Conservation (phyloP, 92 coral and sea anemone species). For the Desmophyllum pertusum region DNA sequence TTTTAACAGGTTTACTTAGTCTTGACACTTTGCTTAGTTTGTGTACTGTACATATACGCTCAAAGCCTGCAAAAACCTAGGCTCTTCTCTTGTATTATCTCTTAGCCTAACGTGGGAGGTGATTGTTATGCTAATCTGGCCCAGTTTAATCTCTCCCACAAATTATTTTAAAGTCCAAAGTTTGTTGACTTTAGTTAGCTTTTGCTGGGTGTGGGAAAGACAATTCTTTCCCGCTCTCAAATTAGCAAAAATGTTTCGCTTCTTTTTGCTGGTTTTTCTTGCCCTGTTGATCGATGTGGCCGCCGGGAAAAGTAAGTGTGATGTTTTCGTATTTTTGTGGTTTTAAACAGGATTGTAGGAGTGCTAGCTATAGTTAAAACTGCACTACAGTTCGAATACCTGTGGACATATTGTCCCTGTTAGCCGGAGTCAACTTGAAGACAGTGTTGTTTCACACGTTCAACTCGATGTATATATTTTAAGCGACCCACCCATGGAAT, state of each 20-base stretch:
- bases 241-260: slow-evolving; percentile 28
- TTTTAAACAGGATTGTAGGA: not conserved
- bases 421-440: not conserved
- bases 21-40: slow-evolving; percentile 12
- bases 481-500: not conserved
- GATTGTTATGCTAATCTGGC: slow-evolving; percentile 35
- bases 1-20: slow-evolving; percentile 19
- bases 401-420: not conserved
- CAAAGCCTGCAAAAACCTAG: slow-evolving; percentile 7
- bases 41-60: slow-evolving; percentile 15
- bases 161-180: slow-evolving; percentile 12
- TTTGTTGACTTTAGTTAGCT: slow-evolving; percentile 47
- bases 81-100: slow-evolving; percentile 1
- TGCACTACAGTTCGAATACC: not conserved
- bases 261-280: slow-evolving; percentile 13
- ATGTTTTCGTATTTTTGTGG: not conserved
- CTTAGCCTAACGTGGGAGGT: slow-evolving; percentile 29
- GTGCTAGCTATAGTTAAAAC: not conserved
- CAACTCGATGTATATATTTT: not conserved
- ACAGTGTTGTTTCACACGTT: not conserved
- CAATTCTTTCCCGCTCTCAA: slow-evolving; percentile 37
- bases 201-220: slow-evolving; percentile 47
- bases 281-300: slow-evolving; percentile 4
- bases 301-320: slow-evolving; percentile 24
- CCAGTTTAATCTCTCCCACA: slow-evolving; percentile 14